Base-by-base conservation (phyloP, 2,113 vertebrate genomes). In the Brachypodius melanocephalos region DNA sequence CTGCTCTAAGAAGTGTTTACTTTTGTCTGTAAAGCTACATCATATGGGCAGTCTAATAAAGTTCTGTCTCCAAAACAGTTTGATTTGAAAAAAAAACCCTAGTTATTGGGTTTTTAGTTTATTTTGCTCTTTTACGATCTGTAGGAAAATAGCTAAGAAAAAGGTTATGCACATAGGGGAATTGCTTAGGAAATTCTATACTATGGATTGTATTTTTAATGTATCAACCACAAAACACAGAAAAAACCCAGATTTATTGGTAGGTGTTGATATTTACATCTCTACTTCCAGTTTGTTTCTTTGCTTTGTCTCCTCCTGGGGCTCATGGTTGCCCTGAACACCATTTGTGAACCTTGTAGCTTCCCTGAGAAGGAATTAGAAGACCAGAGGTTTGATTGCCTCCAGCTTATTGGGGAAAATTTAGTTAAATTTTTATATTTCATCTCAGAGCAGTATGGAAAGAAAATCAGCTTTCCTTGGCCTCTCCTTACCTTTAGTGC, bases 51-150 rank as follows among this genome's bases (percentile, higher is more conserved):
- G 29, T 8, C 38, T 69, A 91, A 66, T 82, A 83, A 91, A 69
- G 6, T n/a, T 69, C 66, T 67, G 31, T 75, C 25, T 94, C 52
- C 18, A 43, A 78, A 93, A 68, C 12, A 75, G 26, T 19, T 75
- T 73, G 22, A 28, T 67, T 52, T 46, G 3, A 61, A 36, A 34
- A 72, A 72, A 52, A 45, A 3, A 3, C 2, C 20, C 8, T 28
- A 55, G 17, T 59, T 88, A 43, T 28, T 63, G 18, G 36, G 5
- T 0, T 75, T 82, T 89, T 74, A 8, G 13, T 69, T 92, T 34
- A 4, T 61, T 87, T 93, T 74, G 4, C 40, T 73, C 36, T 92
- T 89, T 91, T 91, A 83, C 2, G 21, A 43, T 52, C 85, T 89
- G 17, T 40, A 75, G 72, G 24, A 79, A 93, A 93, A 93, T 6